Percentiles rank a stretch among this genome's conserved stretches.
These are phyloP conservation scores for Netelia melanura DNA, from an alignment of 2,888 invertebrate genomes.

Conservation along the genomic window DNA sequence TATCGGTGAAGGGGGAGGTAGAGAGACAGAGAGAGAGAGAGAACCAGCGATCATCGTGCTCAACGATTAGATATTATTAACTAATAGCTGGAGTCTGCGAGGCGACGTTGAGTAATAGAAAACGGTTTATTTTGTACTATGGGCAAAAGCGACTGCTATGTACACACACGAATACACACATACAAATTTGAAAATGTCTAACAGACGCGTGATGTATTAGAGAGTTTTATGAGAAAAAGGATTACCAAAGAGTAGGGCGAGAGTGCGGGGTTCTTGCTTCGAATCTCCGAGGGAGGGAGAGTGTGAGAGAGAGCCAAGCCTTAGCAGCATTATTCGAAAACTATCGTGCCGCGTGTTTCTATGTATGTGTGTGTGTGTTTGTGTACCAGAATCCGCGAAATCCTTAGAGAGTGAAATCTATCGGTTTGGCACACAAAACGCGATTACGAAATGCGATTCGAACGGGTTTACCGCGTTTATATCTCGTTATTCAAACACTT, in stretches of 20 bases:
- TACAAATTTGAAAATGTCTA: neutral
- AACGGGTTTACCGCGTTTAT: neutral
- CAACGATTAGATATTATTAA: conserved; percentile 30
- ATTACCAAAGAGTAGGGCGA: conserved; percentile 22
- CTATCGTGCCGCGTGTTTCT: neutral
- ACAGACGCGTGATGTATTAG: conserved; percentile 4
- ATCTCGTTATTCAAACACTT: neutral
- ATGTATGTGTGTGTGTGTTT: too few relatives aligned
- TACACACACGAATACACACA: neutral
- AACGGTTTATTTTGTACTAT: conserved; percentile 31
- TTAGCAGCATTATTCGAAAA: neutral
- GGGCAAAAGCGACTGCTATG: neutral
- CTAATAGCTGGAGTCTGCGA: conserved; percentile 30
- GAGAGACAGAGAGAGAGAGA: conserved; percentile 37
- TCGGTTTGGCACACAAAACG: neutral
- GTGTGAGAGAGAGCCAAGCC: conserved; percentile 32
- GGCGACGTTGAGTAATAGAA: conserved; percentile 37
- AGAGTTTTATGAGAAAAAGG: conserved; percentile 30
- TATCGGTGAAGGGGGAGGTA: conserved; percentile 26
- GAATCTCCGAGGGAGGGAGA: conserved; percentile 21
- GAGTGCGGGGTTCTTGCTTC: neutral
- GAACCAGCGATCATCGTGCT: conserved; percentile 32
- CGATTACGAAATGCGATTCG: conserved; percentile 1
- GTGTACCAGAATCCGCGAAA: neutral
- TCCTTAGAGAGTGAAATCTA: conserved; percentile 7